Evolutionary conservation across 64 coral and sea anemone genomes (phyloP).

Genomic region (Porites lutea): DNA sequence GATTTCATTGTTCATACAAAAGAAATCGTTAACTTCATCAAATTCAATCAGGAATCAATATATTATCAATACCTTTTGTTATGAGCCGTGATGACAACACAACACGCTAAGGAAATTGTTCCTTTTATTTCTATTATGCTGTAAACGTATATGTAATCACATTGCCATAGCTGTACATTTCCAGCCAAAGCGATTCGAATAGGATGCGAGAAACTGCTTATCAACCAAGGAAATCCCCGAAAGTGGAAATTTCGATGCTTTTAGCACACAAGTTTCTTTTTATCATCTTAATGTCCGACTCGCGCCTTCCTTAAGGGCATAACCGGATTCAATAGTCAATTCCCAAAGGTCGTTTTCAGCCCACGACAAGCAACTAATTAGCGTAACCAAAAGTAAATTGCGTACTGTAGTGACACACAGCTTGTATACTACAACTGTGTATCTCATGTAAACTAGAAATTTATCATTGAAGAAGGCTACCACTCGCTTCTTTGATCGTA

Average conservation of each 20-base stretch:
- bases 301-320: background rate
- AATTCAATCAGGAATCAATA: background rate
- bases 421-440: slow-evolving; percentile 12
- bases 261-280: too few relatives aligned
- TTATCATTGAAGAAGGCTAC: background rate
- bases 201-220: background rate
- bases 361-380: background rate
- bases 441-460: too few relatives aligned
- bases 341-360: background rate
- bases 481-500: background rate
- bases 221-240: background rate
- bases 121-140: background rate
- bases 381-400: background rate
- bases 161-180: background rate
- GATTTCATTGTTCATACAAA: background rate
- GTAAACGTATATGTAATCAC: background rate
- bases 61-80: background rate
- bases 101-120: background rate
- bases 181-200: background rate
- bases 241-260: too few relatives aligned
- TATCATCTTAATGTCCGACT: background rate
- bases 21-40: background rate
- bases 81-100: background rate
- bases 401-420: background rate
- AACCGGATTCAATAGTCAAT: background rate